Base-by-base conservation (phyloP, 2,888 invertebrate species). In the Pycnomerus fuliginosus region DNA sequence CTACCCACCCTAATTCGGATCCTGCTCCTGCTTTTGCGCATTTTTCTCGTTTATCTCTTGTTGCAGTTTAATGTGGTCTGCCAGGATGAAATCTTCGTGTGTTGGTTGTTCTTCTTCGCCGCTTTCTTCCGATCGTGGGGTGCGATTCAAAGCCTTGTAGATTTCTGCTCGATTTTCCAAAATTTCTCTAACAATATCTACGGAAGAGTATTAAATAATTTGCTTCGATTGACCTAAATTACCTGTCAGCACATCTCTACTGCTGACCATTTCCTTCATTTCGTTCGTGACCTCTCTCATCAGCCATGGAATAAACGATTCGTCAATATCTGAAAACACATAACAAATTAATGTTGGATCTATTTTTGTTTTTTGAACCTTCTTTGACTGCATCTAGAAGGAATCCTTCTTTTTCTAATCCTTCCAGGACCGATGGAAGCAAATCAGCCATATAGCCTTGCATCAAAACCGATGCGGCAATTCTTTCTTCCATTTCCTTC, bases 381-480 rank as follows among this genome's bases (percentile, higher is more conserved):
- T 79, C 70, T 67, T 78, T 78, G 53, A 80, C 76, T 55, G 78
- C 76, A 58, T 83, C 82, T 57, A 79, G 67, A 23, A 84, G 74
- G 71, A 80, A 81, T 14, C 89, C 89, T 64, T 86, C 84, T 64
- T 84, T 82, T 60, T 85, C 81, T 55, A 94, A 78, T 36, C 85
- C 87, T 58, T 87, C 87, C 55, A 93, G 78, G 53, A 91, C 90
- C 34, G 84, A 79, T 10, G 93, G 93, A 62, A 94, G 78, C 63
- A 94, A 78, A 70, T 90, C 89, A 14, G 88, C 87, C 68, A 94
- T 83, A 73, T 92, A 91, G 48, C 89, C 90, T 61, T 88, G 88
- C 65, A 92, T 82, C 47, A 94, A 80, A 50, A 87, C 84, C 15
- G 88, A 83, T 1, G 90, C 90, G 23, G 89, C 85, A 47, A 89